A percentile compares a stretch with the other conserved stretches of the same genome.
Evolutionary conservation across 2,113 vertebrate genomes (phyloP).

Genomic region (Chunga burmeisteri): DNA sequence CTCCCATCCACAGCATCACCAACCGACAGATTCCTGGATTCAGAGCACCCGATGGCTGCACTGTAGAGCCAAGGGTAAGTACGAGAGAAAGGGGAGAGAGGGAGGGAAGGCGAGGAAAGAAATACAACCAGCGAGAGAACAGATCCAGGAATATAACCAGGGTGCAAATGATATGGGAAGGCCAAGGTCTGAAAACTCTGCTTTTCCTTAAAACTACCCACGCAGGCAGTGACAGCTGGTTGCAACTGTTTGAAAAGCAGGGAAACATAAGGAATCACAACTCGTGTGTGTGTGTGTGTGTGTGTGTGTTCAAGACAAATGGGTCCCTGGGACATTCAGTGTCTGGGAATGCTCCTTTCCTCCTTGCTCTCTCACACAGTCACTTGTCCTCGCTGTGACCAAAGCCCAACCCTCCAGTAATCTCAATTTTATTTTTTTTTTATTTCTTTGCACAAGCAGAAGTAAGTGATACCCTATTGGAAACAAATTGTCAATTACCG

Average conservation of each 20-base stretch:
- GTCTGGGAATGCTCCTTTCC: background rate
- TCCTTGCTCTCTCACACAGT: background rate
- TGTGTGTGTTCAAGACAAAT: background rate
- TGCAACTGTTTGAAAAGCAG: conserved; percentile 21
- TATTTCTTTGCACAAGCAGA: background rate
- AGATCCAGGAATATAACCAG: background rate
- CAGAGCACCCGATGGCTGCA: background rate
- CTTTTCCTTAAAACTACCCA: background rate
- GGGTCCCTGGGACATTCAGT: conserved; percentile 1
- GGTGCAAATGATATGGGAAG: background rate
- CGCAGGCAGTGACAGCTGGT: background rate
- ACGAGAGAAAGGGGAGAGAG: background rate
- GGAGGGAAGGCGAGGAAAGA: background rate
- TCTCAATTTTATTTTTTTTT: background rate
- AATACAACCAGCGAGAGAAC: background rate
- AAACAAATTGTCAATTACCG: conserved; percentile 69
- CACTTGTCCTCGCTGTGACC: background rate
- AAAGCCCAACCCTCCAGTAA: background rate
- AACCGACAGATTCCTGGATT: background rate
- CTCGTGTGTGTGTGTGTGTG: background rate
- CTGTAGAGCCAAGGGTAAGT: background rate
- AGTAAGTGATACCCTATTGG: conserved; percentile 9
- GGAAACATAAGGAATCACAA: background rate
- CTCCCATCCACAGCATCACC: background rate
- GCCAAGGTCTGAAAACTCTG: background rate